Evolutionary conservation across 1,140 invertebrate species (phyloP), one percentile per base, ranked within the genome.

Genomic region (Argopecten irradians): DNA sequence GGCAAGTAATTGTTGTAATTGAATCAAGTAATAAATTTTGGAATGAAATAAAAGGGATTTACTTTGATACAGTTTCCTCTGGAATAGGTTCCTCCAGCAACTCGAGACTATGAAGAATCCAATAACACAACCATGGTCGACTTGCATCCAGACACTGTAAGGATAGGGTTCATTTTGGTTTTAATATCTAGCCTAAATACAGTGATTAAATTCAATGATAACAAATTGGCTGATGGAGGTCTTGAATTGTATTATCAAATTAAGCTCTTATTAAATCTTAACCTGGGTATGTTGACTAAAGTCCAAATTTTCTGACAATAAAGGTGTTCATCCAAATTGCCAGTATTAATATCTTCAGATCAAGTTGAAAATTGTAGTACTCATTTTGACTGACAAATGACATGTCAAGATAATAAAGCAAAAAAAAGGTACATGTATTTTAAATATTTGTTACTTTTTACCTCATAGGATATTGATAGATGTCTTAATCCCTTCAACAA

Each of bases 81-180:
- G 97, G 96, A 83, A 98, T 96, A 92, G 96, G 96, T 88, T 97
- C 97, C 91, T 97, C 97, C 34, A 99, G 95, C 82, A 99, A 94
- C 94, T 97, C 97, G n/a, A 99, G 95, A 11, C 98, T 97, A 96
- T 99, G 98, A 33, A 99, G 94, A 91, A 98, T 98, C 99, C 99
- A 99, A 94, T 99, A 99, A 93, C 98, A 97, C 35, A 99, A 95
- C 99, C 99, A 99, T 8, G 98, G 97, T 92, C 98, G 96, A 95
- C 98, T 99, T n/a, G 98, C 97, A 96, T 99, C 98, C 86, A 99
- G 96, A 94, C 97, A 97, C 97, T 98, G 91, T 87, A 94, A 95
- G 92, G 86, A 88, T 88, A 90, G 33, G 34, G 16, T 46, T n/a
- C 0, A 83, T 35, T n/a, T 14, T 39, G 32, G 83, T 85, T 22